These are phyloP conservation scores for Glossosoma conforme DNA, from an alignment of 1,140 invertebrate genomes.

Conservation along the genomic window DNA sequence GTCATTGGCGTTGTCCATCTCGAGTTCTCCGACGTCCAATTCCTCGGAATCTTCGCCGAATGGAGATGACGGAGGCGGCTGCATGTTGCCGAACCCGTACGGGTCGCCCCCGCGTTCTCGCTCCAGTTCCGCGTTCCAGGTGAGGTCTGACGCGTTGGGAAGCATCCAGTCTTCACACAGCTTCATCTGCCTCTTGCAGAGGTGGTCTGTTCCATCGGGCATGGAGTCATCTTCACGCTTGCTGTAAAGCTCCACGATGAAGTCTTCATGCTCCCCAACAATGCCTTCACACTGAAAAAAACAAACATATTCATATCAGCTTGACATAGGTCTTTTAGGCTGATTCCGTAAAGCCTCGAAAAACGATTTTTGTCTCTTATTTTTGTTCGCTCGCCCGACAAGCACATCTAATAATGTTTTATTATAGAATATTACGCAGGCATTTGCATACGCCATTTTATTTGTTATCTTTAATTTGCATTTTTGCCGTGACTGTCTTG, in stretches of 20 bases:
- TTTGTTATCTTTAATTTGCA: too few species aligned
- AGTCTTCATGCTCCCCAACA: slow-evolving; percentile 48
- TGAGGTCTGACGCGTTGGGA: slow-evolving; percentile 39
- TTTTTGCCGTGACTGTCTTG: too few species aligned
- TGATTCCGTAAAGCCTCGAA: too few species aligned
- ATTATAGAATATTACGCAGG: too few species aligned
- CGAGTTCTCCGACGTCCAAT: slow-evolving; percentile 22
- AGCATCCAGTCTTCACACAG: slow-evolving; percentile 48
- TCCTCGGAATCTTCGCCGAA: slow-evolving; percentile 21
- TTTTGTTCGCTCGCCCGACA: too few species aligned
- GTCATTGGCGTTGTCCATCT: slow-evolving; percentile 13
- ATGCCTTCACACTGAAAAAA: slow-evolving; percentile 45
- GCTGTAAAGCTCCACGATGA: slow-evolving; percentile 44
- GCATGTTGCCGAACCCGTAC: slow-evolving; percentile 36
- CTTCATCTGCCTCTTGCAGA: slow-evolving; percentile 41
- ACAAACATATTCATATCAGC: slow-evolving; percentile 4
- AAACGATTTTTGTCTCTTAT: too few species aligned
- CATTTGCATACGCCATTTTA: too few species aligned
- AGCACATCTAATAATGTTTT: too few species aligned
- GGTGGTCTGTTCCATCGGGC: slow-evolving; percentile 43
- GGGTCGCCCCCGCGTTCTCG: slow-evolving; percentile 40
- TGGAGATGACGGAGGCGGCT: background rate
- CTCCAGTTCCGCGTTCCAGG: slow-evolving; percentile 43
- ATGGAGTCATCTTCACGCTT: slow-evolving; percentile 42
- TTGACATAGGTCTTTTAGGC: too few species aligned